phyloP scores from a whole-genome alignment of 53 echinoderm and acorn worm genomes.

The Holothuria leucospilota region DNA sequence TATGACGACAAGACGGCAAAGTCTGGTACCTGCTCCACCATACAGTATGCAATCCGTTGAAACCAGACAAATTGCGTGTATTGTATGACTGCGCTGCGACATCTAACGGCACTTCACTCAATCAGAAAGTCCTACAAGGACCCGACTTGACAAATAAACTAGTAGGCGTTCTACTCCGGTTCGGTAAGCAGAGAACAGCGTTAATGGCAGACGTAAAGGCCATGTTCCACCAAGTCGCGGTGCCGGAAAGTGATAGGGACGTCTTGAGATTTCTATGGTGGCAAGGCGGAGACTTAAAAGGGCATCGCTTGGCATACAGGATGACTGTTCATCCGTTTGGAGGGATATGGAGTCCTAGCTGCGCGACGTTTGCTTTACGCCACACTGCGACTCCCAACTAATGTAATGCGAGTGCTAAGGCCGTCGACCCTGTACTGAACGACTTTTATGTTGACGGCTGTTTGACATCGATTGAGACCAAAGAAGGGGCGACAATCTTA shows the following conservation, averaged over 20 bases:
- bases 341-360: slow-evolving; percentile 19
- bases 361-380: neutral
- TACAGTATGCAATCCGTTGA: slow-evolving; percentile 21
- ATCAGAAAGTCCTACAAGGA: slow-evolving; percentile 47
- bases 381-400: no score
- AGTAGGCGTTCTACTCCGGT: slow-evolving; percentile 35
- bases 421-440: slow-evolving; percentile 29
- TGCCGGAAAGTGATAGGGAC: slow-evolving; percentile 53
- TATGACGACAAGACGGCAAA: neutral
- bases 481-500: slow-evolving; percentile 38
- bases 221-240: slow-evolving; percentile 78
- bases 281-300: slow-evolving; percentile 50
- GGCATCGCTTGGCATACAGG: slow-evolving; percentile 43
- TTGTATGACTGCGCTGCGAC: slow-evolving; percentile 36
- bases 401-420: neutral
- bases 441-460: slow-evolving; percentile 66
- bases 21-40: slow-evolving; percentile 52
- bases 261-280: slow-evolving; percentile 71
- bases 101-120: slow-evolving; percentile 6
- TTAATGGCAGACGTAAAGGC: slow-evolving; percentile 68
- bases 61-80: slow-evolving; percentile 38
- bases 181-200: slow-evolving; percentile 56
- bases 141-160: slow-evolving; percentile 53
- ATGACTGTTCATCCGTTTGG: slow-evolving; percentile 82
- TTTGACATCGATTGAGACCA: slow-evolving; percentile 30